phyloP scores from a whole-genome alignment of 2,113 vertebrate genomes.

The Corythornis madagascariensis region DNA sequence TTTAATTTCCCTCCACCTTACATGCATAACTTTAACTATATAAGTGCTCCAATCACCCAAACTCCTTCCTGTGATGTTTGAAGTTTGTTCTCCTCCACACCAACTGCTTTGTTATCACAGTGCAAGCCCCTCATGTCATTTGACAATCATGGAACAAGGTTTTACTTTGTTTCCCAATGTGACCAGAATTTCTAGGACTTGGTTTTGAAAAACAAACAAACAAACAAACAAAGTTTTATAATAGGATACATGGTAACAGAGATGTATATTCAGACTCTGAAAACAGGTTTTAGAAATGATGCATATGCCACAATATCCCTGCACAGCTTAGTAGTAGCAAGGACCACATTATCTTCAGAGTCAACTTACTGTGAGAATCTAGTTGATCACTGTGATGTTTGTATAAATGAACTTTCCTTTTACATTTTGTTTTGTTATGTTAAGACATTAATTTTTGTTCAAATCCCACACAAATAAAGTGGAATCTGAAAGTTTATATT shows the following conservation, averaged over 20 bases:
- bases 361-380: slow-evolving; percentile 42
- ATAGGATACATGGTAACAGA: background rate
- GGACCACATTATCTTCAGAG: slow-evolving; percentile 41
- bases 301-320: slow-evolving; percentile 10
- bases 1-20: background rate
- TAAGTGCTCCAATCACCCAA: background rate
- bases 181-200: background rate
- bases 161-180: background rate
- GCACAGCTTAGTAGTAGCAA: background rate
- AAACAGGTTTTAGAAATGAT: slow-evolving; percentile 30
- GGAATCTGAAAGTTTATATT: slow-evolving; percentile 24
- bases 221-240: background rate
- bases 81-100: background rate
- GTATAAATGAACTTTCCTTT: slow-evolving; percentile 52
- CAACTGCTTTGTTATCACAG: background rate
- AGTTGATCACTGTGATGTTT: slow-evolving; percentile 1
- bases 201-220: background rate
- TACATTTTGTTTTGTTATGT: background rate
- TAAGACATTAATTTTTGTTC: slow-evolving; percentile 17
- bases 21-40: background rate
- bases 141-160: background rate
- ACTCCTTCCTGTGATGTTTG: background rate
- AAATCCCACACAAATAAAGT: slow-evolving; percentile 60
- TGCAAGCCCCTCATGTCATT: background rate
- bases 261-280: background rate